Conservation (phyloP, 1,140 invertebrate species). For the Colletes latitarsis region DNA sequence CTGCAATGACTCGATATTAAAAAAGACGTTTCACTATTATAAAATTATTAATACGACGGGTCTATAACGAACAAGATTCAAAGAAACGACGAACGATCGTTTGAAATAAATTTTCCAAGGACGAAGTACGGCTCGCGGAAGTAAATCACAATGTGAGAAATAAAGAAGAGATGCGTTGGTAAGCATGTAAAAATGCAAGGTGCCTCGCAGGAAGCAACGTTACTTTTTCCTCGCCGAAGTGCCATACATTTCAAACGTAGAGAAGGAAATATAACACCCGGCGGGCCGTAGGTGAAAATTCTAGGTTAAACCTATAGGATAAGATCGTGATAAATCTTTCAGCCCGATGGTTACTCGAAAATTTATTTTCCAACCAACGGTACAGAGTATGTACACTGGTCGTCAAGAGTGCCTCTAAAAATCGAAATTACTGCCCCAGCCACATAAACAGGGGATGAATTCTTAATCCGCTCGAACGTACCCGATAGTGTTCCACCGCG, state of each 20-base stretch:
- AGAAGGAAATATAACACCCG: conserved; percentile 15
- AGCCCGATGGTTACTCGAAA: conserved; percentile 17
- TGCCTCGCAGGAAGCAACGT: no score
- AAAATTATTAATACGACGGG: no score
- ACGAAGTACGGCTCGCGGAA: no score
- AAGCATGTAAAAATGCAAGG: not conserved
- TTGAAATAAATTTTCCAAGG: no score
- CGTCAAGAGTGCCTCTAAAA: conserved; percentile 10
- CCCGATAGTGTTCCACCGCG: no score
- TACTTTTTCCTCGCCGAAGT: not conserved
- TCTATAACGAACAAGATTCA: no score
- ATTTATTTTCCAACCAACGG: conserved; percentile 39
- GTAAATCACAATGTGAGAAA: no score
- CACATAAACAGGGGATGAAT: conserved; percentile 42
- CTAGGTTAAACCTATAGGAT: conserved; percentile 30
- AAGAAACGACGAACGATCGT: no score
- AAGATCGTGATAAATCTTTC: conserved; percentile 48
- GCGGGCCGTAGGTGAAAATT: conserved; percentile 31
- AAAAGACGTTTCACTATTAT: no score
- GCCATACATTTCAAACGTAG: not conserved
- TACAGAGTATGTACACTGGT: conserved; percentile 18
- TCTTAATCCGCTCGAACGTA: conserved; percentile 23
- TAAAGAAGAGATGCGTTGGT: not conserved
- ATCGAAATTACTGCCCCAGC: not conserved
- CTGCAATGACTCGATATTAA: no score